Evolutionary conservation across 2,888 invertebrate species (phyloP), one percentile per base, ranked within the genome.

Genomic region (Calameuta pallipes): DNA sequence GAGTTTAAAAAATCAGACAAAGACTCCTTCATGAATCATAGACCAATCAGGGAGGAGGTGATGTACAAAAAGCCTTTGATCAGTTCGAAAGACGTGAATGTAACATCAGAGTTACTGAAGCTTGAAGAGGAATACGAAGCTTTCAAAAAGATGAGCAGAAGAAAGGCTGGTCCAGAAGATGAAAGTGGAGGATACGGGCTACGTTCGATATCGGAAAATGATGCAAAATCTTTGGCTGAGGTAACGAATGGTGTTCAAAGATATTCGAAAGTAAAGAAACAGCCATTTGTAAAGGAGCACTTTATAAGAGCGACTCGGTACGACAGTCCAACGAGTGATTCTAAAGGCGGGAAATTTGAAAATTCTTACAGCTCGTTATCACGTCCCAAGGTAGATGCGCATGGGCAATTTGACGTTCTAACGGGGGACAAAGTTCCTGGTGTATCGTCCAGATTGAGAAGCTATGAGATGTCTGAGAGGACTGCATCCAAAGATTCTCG

Each of bases 61-160:
- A 56, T 56, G 15, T 56, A 68, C n/a, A 69, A 15, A 31, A 13
- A 33, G 31, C 71, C 31, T 71, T 74, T 74, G 23, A 74, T 74
- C 34, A 23, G 36, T 11, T n/a, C 37, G 31, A 15, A 23, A n/a
- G 68, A 74, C 73, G 69, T 71, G 3, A 69, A 83, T 73, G 76
- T 81, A 36, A 81, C 79, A 30, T 79, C 82, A 3, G 79, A 83
- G 78, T 78, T 83, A 78, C 71, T 78, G 11, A 79, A 82, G 56
- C 77, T 83, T 33, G 83, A 83, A 71, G 69, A 78, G 71, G 83
- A 83, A 75, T 83, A 83, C 78, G 80, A 81, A 76, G 76, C 79
- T 78, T 75, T 74, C 76, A 75, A 74, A 76, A 68, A 80, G 78
- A 75, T 69, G 74, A 70, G 73, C 73, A 35, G 15, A 71, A 75